These are phyloP conservation scores for Hormaphis cornu DNA, from an alignment of 1,140 invertebrate species.

Conservation along the genomic window DNA sequence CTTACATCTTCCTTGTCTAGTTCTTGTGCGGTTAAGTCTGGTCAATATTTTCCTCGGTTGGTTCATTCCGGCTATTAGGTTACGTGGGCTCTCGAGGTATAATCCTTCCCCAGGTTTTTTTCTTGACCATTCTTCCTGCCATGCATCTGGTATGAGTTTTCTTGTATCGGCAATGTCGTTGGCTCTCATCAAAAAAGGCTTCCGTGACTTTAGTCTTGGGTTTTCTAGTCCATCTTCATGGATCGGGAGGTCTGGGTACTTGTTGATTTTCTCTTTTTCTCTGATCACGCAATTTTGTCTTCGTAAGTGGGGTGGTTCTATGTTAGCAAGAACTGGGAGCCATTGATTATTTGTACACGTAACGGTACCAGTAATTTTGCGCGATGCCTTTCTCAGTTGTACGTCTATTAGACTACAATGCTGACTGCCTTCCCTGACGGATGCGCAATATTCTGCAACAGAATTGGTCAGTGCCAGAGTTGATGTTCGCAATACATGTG, in stretches of 20 bases:
- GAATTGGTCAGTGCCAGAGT: too few relatives aligned
- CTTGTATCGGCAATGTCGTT: not conserved
- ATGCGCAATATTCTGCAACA: slow-evolving; percentile 13
- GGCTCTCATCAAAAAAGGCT: slow-evolving; percentile 4
- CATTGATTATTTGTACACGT: slow-evolving; percentile 1
- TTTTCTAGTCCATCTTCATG: slow-evolving; percentile 1
- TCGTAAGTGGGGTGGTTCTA: slow-evolving; percentile 2
- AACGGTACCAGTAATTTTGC: too few relatives aligned
- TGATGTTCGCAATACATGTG: too few relatives aligned
- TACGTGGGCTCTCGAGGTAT: not conserved
- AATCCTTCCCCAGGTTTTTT: not conserved
- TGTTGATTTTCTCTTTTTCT: slow-evolving; percentile 4
- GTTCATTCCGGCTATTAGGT: not conserved
- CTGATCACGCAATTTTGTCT: not conserved
- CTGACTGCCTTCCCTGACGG: too few relatives aligned
- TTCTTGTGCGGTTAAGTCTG: not conserved
- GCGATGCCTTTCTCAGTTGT: too few relatives aligned
- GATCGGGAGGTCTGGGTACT: not conserved
- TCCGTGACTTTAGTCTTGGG: slow-evolving; percentile 13
- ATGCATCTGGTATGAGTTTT: slow-evolving; percentile 1
- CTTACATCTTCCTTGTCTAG: too few relatives aligned
- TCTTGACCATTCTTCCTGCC: not conserved
- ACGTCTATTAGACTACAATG: too few relatives aligned
- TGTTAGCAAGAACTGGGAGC: slow-evolving; percentile 11
- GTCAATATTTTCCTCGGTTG: not conserved